These are phyloP conservation scores for Cottoperca gobio DNA, from an alignment of 2,797 vertebrate genomes.

Conservation along the genomic window DNA sequence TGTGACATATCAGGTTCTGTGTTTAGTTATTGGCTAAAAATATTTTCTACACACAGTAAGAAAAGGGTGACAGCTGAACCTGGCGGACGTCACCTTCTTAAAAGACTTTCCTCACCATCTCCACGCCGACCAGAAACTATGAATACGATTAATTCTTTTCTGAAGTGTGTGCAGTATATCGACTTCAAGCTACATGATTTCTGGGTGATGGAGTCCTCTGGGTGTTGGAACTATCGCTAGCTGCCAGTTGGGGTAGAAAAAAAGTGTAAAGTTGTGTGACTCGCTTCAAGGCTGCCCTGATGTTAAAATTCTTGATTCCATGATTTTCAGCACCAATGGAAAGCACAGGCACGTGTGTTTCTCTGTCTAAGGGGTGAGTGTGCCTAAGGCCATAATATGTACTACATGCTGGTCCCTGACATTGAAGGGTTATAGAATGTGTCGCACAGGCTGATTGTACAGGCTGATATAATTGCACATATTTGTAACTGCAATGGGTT, in stretches of 20 bases:
- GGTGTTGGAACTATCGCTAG: conserved; percentile 26
- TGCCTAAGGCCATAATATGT: conserved; percentile 17
- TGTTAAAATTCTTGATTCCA: conserved; percentile 30
- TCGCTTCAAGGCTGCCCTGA: conserved; percentile 4
- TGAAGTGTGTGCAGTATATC: neutral
- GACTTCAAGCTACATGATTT: conserved; percentile 13
- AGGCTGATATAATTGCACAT: neutral
- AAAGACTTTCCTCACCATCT: conserved; percentile 9
- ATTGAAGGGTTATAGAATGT: conserved; percentile 33
- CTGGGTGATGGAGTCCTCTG: conserved; percentile 40
- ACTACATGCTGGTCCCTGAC: conserved; percentile 42
- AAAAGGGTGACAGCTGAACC: conserved; percentile 14
- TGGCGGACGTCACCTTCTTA: conserved; percentile 1
- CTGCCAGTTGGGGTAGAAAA: conserved; percentile 4
- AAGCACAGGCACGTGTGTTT: conserved; percentile 24
- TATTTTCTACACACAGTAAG: neutral
- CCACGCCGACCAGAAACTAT: neutral
- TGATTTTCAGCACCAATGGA: conserved; percentile 15
- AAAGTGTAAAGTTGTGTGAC: conserved; percentile 10
- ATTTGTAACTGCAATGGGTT: neutral
- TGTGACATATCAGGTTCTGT: neutral
- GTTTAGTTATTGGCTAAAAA: neutral
- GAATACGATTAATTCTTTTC: conserved; percentile 1
- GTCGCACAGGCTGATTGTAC: conserved; percentile 13
- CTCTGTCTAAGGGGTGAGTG: neutral